Base-by-base conservation (phyloP, 2,113 vertebrate genomes). In the Lethenteron reissneri region DNA sequence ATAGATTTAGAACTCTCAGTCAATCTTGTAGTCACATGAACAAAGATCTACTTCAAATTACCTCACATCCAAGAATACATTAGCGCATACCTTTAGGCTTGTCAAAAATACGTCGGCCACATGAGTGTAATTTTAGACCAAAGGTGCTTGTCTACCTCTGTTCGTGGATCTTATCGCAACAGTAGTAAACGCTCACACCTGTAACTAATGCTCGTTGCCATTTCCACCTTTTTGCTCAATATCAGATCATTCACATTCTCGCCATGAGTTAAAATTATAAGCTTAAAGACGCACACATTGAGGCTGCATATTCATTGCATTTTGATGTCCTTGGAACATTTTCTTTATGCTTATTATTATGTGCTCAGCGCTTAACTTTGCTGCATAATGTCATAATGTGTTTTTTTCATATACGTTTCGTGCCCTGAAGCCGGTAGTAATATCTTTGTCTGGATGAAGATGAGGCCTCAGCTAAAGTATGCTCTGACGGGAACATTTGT, bases 361-460 rank as follows among this genome's bases (percentile, higher is more conserved):
- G 25, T 17, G n/a, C n/a, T 68, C n/a, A n/a, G 17, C 17, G 11
- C 64, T 17, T 17, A 68, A 17, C n/a, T 68, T 68, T 68, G 64
- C 64, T 68, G 64, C n/a, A n/a, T 68, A 25, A 11, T 68, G n/a
- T n/a, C 10, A 25, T 17, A 68, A 17, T 21, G n/a, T 9, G 10
- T 68, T n/a, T 17, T 17, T 17, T 68, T n/a, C 9, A 9, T 17
- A n/a, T 68, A n/a, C 25, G 9, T 68, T 59, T 75, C 76, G 79
- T 82, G 13, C 80, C 74, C 80, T 82, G 58, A 72, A 99, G 95
- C 95, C 85, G 95, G 92, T n/a, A 77, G 95, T 97, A 71, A 96
- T 97, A 80, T 97, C 95, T 71, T 92, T 99, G 77, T n/a, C 84
- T 99, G 79, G 95, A 99, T 82, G 95, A 99, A 79, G 92, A 99